Evolutionary conservation across 2,888 invertebrate genomes (phyloP).

Genomic region (Thyatira batis): DNA sequence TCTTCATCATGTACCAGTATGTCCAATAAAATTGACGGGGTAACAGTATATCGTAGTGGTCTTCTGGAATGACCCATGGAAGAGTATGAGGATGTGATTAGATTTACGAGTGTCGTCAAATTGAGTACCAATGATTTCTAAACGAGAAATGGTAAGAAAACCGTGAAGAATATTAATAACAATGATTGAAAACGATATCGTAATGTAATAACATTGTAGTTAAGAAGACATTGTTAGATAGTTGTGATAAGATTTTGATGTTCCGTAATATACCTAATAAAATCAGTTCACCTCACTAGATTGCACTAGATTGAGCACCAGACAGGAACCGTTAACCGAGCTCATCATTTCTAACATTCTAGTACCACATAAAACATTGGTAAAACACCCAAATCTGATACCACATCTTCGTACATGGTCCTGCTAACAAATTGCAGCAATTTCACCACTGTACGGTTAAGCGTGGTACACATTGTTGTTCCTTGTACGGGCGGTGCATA

Average conservation of each 20-base stretch:
- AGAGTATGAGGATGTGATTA: neutral
- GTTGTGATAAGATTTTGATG: too few relatives aligned
- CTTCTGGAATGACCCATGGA: neutral
- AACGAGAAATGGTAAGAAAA: neutral
- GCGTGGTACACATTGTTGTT: constrained; percentile 58
- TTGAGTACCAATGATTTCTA: neutral
- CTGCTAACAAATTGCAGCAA: constrained; percentile 59
- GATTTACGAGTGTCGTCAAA: neutral
- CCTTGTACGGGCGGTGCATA: constrained; percentile 57
- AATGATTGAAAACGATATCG: neutral
- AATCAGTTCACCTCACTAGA: neutral
- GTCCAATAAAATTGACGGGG: constrained; percentile 14
- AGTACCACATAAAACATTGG: neutral
- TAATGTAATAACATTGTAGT: too few relatives aligned
- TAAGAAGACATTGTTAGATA: too few relatives aligned
- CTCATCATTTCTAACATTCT: neutral
- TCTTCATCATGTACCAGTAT: constrained; percentile 22
- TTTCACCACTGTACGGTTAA: constrained; percentile 59
- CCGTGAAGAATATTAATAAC: neutral
- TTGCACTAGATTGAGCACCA: neutral
- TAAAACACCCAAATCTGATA: constrained; percentile 25
- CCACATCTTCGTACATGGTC: constrained; percentile 32
- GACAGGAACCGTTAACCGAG: neutral
- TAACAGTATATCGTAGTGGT: constrained; percentile 1
- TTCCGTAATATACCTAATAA: too few relatives aligned